Evolutionary conservation across 2,797 vertebrate species (phyloP), one percentile per base, ranked within the genome.

Genomic region (Acipenser transmontanus): DNA sequence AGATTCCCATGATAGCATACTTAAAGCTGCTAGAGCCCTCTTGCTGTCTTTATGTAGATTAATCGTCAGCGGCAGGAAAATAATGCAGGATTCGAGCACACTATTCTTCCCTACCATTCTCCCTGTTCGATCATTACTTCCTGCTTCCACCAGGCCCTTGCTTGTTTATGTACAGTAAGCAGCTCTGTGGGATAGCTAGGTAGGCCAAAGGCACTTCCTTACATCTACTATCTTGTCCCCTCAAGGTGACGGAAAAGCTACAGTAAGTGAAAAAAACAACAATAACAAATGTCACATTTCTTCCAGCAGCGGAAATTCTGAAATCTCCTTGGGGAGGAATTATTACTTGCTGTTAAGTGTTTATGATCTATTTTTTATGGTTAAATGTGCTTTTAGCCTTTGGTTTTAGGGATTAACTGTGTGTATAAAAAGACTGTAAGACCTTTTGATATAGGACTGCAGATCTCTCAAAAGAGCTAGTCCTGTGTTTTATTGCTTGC

Each of bases 1-100:
- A 97, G 96, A 96, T 91, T 94, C 92, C 94, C 93, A 94, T 95
- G 95, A 98, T 98, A 97, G 94, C 94, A 85, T 92, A 95, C 95
- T 98, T 95, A 96, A 97, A 93, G 92, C 93, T 78, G 79, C 93
- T 91, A 92, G 92, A 94, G 90, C 92, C 89, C 93, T 91, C 91
- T 90, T 78, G 85, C 85, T 85, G 88, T 82, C 86, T 87, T 92
- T 87, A 34, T 34, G 76, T 90, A 84, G 85, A 88, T 87, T 85
- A 83, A 86, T 88, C 87, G 87, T 84, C 85, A 84, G 84, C 81
- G 87, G 84, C 11, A 48, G 48, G 56, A 49, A 57, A 65, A 66
- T 59, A 59, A 66, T 49, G 20, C 6, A 17, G 65, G 54, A 47
- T 59, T 14, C 7, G 8, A 47, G 65, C 54, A 59, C n/a, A 12